A percentile compares a stretch with the other conserved stretches of the same genome.
These are phyloP conservation scores for Pan troglodytes DNA, from an alignment of 2,113 vertebrate species.

Conservation along the genomic window NHGRI_mPanTro3-v2.1_pri NC_072409.2:25439501-25440000, in stretches of 20 bases:
- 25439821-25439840: slow-evolving; percentile 48
- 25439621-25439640: slow-evolving; percentile 11
- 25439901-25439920: slow-evolving; percentile 40
- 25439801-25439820: slow-evolving; percentile 45
- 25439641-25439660: slow-evolving; percentile 1
- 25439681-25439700: neutral
- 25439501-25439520: neutral
- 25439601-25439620: slow-evolving; percentile 20
- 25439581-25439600: neutral
- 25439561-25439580: neutral
- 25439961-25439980: slow-evolving; percentile 53
- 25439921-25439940: slow-evolving; percentile 57
- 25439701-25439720: slow-evolving; percentile 47
- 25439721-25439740: slow-evolving; percentile 67
- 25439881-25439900: slow-evolving; percentile 49
- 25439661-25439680: slow-evolving; percentile 23
- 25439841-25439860: neutral
- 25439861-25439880: slow-evolving; percentile 24
- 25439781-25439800: neutral
- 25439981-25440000: slow-evolving; percentile 63
- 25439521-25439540: neutral
- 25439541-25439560: slow-evolving; percentile 12
- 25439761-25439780: slow-evolving; percentile 52
- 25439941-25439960: slow-evolving; percentile 43
- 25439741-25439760: slow-evolving; percentile 34